Conservation (phyloP, 1,140 invertebrate genomes). For the Cylas formicarius region DNA sequence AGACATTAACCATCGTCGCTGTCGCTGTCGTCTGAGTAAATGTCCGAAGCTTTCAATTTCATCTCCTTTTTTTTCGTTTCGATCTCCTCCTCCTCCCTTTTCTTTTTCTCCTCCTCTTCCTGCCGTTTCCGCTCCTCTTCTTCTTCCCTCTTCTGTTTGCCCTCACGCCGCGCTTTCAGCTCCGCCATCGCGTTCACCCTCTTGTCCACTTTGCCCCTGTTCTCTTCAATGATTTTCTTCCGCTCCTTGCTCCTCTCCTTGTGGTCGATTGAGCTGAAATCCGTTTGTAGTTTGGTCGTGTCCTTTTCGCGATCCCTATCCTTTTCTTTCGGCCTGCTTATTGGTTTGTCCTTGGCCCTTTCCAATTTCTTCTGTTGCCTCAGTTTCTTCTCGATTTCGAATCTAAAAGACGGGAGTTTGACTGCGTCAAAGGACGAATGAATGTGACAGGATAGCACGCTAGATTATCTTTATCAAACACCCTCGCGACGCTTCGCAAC, state of each 20-base stretch:
- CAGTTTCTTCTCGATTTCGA: constrained; percentile 95
- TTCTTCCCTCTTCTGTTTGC: constrained; percentile 52
- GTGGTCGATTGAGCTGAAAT: constrained; percentile 53
- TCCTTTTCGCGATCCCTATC: constrained; percentile 50
- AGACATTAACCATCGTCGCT: constrained; percentile 52
- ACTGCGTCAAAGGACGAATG: too few species aligned
- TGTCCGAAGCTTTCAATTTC: constrained; percentile 85
- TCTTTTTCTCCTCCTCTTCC: constrained; percentile 46
- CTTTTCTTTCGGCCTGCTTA: constrained; percentile 51
- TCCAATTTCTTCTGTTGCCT: constrained; percentile 78
- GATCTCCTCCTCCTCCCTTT: constrained; percentile 60
- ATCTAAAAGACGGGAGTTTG: constrained; percentile 50
- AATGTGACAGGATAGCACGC: too few species aligned
- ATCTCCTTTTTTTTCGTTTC: constrained; percentile 48
- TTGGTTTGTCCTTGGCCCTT: constrained; percentile 52
- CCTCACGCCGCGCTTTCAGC: constrained; percentile 80
- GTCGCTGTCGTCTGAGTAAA: constrained; percentile 92
- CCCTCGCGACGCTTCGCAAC: too few species aligned
- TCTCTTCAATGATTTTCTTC: constrained; percentile 85
- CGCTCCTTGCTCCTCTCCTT: constrained; percentile 81
- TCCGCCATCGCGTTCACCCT: constrained; percentile 87
- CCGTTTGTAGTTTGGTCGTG: constrained; percentile 39
- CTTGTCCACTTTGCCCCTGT: constrained; percentile 65
- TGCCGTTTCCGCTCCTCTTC: constrained; percentile 46
- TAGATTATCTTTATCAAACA: too few species aligned